Evolutionary conservation across 1,140 invertebrate species (phyloP).

Genomic region (Drosophila pandora): DNA sequence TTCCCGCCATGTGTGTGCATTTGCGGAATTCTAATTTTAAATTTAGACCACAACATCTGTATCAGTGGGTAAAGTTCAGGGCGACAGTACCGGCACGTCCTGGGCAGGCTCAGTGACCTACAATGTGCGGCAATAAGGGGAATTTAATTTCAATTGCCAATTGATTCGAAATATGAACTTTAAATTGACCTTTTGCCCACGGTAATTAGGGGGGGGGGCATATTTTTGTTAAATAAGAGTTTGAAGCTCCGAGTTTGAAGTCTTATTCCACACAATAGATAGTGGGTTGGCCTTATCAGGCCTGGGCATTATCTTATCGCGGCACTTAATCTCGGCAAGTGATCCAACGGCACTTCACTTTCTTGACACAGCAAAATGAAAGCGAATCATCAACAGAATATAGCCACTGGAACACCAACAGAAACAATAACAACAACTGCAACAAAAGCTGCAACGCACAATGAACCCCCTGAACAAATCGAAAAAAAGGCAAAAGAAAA

Average conservation of each 20-base stretch:
- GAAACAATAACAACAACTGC: conserved; percentile 19
- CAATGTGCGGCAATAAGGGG: conserved; percentile 6
- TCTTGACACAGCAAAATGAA: conserved; percentile 74
- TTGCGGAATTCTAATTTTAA: conserved; percentile 65
- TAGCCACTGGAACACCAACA: conserved; percentile 36
- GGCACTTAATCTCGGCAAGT: conserved; percentile 60
- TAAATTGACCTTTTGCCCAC: background rate
- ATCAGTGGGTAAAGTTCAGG: conserved; percentile 69
- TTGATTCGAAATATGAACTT: background rate
- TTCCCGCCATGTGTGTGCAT: conserved; percentile 1
- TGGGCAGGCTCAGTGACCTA: conserved; percentile 37
- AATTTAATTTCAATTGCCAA: conserved; percentile 2
- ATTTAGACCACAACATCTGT: conserved; percentile 54
- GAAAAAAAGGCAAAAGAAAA: conserved; percentile 33
- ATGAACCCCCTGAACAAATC: conserved; percentile 37
- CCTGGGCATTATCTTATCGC: conserved; percentile 63
- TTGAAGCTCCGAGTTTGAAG: too few relatives aligned
- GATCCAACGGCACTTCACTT: conserved; percentile 60
- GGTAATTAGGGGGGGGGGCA: background rate
- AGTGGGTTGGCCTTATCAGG: conserved; percentile 44
- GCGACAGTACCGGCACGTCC: conserved; percentile 48
- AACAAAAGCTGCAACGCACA: conserved; percentile 47
- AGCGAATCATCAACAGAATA: conserved; percentile 65
- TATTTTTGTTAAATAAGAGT: background rate
- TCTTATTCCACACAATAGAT: background rate